phyloP scores from a whole-genome alignment of 1,140 invertebrate species.

The Aphelinus atriplicis region DNA sequence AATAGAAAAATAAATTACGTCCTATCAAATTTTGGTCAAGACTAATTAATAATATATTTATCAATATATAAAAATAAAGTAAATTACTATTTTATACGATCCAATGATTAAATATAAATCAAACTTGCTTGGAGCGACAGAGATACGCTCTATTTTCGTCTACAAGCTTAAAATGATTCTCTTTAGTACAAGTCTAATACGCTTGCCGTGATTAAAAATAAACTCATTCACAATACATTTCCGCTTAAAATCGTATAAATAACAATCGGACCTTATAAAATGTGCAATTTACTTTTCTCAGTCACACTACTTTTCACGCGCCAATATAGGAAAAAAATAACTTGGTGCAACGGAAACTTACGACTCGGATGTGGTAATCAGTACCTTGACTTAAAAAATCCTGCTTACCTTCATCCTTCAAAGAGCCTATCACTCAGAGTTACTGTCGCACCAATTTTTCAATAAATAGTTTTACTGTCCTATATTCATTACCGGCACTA shows the following conservation, averaged over 20 bases:
- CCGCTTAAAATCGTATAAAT: not conserved
- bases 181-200: too few species aligned
- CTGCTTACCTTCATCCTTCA: too few species aligned
- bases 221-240: too few species aligned
- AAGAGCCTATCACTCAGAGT: not conserved
- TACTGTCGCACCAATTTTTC: not conserved
- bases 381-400: conserved; percentile 5
- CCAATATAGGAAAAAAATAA: not conserved
- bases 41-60: conserved; percentile 4
- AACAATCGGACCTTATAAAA: conserved; percentile 37
- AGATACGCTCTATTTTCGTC: too few species aligned
- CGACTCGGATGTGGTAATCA: conserved; percentile 10
- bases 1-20: conserved; percentile 30
- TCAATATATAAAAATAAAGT: conserved; percentile 32
- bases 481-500: too few species aligned
- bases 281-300: conserved; percentile 28
- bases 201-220: too few species aligned
- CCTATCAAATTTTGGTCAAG: conserved; percentile 29
- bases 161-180: too few species aligned
- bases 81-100: conserved; percentile 29
- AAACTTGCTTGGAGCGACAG: not conserved
- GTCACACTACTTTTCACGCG: conserved; percentile 2
- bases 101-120: conserved; percentile 23
- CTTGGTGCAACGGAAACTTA: not conserved
- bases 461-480: too few species aligned